Evolutionary conservation across 2,797 vertebrate genomes (phyloP), one percentile per base, ranked within the genome.

Genomic region (Sebastes reedi): DNA sequence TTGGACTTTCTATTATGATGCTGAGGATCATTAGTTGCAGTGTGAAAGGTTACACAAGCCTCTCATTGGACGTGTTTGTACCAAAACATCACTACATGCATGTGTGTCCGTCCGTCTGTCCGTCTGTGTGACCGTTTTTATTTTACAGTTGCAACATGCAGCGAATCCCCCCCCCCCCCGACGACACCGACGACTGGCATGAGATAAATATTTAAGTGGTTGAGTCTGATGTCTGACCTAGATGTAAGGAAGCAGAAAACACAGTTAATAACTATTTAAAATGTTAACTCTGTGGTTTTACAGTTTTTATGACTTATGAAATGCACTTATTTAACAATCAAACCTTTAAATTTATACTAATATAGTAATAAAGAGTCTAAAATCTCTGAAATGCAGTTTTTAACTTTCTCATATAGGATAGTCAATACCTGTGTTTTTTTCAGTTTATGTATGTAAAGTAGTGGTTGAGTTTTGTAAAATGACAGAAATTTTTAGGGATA

Each of bases 1-100:
- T 88, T 87, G 81, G 69, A 90, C 90, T 73, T 70, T 80, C 89
- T 85, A 81, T 92, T 92, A 90, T 89, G 62, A 89, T 87, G 84
- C 76, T 77, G 83, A 90, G 86, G 88, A 87, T 92, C 87, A 93
- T 94, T 94, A 93, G 93, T 89, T 89, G 86, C 87, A 86, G 91
- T 91, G 90, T 89, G 84, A 91, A 92, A 92, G 89, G 91, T 92
- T 90, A 90, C 86, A 85, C 82, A 86, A 92, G 89, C 85, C 75
- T 81, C 83, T 85, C 60, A 72, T 75, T 76, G 74, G 77, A 85
- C 22, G 32, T 75, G 82, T 87, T 89, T 91, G 85, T 84, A 80
- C 66, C 72, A 88, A 82, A 94, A 85, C 87, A 86, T 80, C 75
- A 54, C 25, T 39, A 74, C 71, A 72, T 67, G 52, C 25, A 27